Evolutionary conservation across 30 jellyfish, hydroid and myxozoan genomes (phyloP).

Genomic region (Pelagia noctiluca): DNA sequence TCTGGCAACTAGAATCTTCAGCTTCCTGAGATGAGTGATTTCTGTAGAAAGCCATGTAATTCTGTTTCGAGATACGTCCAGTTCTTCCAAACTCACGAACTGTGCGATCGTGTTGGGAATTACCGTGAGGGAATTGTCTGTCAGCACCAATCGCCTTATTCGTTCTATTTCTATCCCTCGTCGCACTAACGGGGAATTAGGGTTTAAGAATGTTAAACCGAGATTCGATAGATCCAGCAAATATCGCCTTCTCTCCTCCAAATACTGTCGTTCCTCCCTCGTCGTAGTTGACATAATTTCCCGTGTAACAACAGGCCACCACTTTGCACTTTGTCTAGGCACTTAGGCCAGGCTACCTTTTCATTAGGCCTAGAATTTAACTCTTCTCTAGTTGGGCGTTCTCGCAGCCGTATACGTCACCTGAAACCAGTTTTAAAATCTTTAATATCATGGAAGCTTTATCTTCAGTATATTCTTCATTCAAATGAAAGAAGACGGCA

Average conservation of each 20-base stretch:
- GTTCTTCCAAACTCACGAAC: conserved; percentile 76
- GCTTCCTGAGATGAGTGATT: conserved; percentile 58
- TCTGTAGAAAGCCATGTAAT: conserved; percentile 98
- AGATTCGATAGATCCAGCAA: conserved; percentile 66
- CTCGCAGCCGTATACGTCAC: no score
- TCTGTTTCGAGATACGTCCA: conserved; percentile 89
- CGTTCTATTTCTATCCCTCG: conserved; percentile 53
- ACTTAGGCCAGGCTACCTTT: no score
- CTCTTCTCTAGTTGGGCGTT: no score
- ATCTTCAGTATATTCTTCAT: no score
- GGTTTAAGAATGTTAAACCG: conserved; percentile 73
- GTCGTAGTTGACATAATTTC: no score
- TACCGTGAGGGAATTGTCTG: conserved; percentile 79
- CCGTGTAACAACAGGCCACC: no score
- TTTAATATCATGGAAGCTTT: no score
- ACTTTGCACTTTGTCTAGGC: no score
- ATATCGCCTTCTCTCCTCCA: neutral
- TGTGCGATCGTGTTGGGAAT: conserved; percentile 79
- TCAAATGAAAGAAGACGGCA: no score
- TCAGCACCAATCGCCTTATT: conserved; percentile 67
- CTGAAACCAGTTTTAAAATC: no score
- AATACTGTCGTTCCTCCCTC: neutral
- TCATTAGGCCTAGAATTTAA: no score
- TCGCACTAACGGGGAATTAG: conserved; percentile 33
- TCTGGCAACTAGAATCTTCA: conserved; percentile 76